Conservation (phyloP, 2,113 vertebrate genomes). For the Otus sunia region DNA sequence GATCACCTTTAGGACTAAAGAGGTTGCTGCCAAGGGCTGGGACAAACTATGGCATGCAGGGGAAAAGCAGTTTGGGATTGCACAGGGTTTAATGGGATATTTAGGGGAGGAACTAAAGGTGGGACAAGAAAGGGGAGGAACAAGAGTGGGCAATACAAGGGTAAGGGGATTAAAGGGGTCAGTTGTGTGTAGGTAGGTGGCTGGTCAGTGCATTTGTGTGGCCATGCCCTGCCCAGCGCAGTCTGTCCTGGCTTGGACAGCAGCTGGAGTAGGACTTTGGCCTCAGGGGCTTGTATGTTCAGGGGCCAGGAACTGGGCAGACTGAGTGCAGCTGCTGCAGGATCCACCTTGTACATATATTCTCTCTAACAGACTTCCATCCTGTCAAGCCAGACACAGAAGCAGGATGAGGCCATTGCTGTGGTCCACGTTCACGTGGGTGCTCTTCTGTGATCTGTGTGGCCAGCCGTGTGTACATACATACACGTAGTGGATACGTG, state of each 20-base stretch:
- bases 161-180: not conserved
- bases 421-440: not conserved
- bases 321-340: not conserved
- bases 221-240: not conserved
- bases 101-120: not conserved
- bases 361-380: not conserved
- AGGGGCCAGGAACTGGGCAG: not conserved
- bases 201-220: not conserved
- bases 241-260: not conserved
- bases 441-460: not conserved
- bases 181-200: not conserved
- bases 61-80: not conserved
- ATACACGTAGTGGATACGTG: rapidly evolving
- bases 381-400: not conserved
- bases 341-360: rapidly evolving
- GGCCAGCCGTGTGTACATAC: rapidly evolving
- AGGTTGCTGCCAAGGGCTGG: not conserved
- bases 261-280: not conserved
- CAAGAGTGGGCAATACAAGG: not conserved
- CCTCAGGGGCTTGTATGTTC: not conserved
- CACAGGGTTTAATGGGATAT: not conserved
- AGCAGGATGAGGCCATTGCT: not conserved
- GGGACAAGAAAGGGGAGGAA: not conserved
- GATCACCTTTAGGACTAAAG: not conserved
- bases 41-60: not conserved